Conservation (phyloP, 2,888 invertebrate genomes). For the Caradrina kadenii region DNA sequence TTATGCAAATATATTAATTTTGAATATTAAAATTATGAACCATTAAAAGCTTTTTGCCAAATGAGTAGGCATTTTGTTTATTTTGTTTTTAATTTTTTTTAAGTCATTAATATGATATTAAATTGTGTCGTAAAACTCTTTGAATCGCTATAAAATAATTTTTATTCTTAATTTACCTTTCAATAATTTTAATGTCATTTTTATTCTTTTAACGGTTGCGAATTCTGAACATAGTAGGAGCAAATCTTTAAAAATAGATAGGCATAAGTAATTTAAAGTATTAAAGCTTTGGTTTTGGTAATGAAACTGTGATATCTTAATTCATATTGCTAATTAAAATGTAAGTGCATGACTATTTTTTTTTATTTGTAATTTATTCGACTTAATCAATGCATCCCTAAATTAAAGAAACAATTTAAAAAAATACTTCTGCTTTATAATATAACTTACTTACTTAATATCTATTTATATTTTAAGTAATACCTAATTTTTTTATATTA, state of each 20-base stretch:
- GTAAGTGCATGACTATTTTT: not conserved
- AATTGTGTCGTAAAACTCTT: slow-evolving; percentile 28
- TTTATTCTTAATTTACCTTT: slow-evolving; percentile 14
- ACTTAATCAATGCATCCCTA: not conserved
- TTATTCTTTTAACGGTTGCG: not conserved
- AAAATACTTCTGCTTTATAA: too few species aligned
- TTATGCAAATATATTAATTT: slow-evolving; percentile 23
- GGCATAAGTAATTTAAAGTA: not conserved
- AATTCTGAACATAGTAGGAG: not conserved
- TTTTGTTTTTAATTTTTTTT: not conserved
- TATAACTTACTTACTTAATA: too few species aligned
- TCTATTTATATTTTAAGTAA: too few species aligned
- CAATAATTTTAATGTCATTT: slow-evolving; percentile 12
- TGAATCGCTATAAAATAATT: slow-evolving; percentile 21
- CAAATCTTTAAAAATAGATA: not conserved
- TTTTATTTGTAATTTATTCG: not conserved
- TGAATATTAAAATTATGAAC: slow-evolving; percentile 24
- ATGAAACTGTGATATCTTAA: slow-evolving; percentile 1
- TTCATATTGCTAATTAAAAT: not conserved
- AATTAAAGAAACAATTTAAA: too few species aligned
- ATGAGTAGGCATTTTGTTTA: slow-evolving; percentile 26
- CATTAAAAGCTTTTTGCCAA: slow-evolving; percentile 27
- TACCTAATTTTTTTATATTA: too few species aligned
- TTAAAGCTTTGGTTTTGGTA: not conserved
- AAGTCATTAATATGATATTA: slow-evolving; percentile 13